Conservation (phyloP, 2,113 vertebrate genomes). For the Hystrix brachyura region DNA sequence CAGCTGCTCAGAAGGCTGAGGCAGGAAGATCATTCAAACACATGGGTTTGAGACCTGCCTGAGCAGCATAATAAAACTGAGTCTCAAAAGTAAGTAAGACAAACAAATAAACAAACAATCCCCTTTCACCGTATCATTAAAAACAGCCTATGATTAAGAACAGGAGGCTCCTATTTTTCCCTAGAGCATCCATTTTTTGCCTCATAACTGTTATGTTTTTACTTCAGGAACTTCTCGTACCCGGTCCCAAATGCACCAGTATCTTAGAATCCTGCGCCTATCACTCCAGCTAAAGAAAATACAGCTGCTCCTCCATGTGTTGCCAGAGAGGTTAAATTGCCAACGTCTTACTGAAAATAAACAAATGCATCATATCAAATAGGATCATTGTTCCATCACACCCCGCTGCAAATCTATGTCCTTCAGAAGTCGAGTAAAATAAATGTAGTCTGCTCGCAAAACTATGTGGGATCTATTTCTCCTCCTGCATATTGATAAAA, state of each 20-base stretch:
- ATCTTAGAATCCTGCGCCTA: not conserved
- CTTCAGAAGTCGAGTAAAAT: constrained; percentile 30
- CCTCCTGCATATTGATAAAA: not conserved
- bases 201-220: not conserved
- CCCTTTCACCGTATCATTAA: not conserved
- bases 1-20: not conserved
- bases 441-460: not conserved
- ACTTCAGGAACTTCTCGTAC: not conserved
- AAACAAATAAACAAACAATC: not conserved
- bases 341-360: not conserved
- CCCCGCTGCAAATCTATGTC: not conserved
- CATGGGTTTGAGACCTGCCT: not conserved
- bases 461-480: not conserved
- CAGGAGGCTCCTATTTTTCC: not conserved
- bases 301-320: not conserved
- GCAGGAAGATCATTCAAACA: not conserved
- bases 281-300: not conserved
- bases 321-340: not conserved
- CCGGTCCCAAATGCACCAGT: not conserved
- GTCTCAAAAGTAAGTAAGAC: not conserved
- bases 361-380: not conserved
- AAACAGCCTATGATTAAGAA: not conserved
- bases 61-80: not conserved
- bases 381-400: not conserved
- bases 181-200: not conserved